Base-by-base conservation (phyloP, 92 coral and sea anemone species). In the Zoanthus solanderi region DNA sequence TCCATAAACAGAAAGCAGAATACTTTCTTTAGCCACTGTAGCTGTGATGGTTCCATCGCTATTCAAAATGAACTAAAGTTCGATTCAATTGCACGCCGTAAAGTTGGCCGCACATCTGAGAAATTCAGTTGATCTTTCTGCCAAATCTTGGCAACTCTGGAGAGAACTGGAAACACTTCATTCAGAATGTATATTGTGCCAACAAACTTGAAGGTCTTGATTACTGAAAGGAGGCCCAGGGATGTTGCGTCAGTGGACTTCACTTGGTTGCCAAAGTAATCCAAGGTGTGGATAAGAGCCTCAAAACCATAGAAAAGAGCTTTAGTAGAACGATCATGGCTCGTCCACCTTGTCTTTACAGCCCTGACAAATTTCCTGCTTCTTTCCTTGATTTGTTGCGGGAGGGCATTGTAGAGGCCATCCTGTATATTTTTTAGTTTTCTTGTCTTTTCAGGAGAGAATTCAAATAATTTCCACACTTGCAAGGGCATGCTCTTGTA, bases 61-160 rank as follows among this genome's bases (percentile, higher is more conserved):
- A 23, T 23, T 23, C 23, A 23, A 23, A 23, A 23, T 23, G 23
- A 23, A 23, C 23, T 23, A 23, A 23, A 23, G 23, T 23, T 23
- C 23, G 23, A 23, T 23, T 76, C 65, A 50, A 18, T 76, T 9
- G 80, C 80, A 76, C 65, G 44, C 7, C 80, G 44, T 14, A 76
- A 52, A 18, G 80, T 76, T 76, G 80, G 80, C 65, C 65, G 65
- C 15, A 76, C 65, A 28, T 76, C 80, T 50, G 80, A 50, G 30
- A 76, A 76, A 50, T 75, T 75, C 58, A 75, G 37, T 47, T 75
- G 60, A 75, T 75, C 78, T 75, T 16, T 75, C 78, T 75, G 61
- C 78, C 32, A 45, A 16, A 44, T 29, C 42, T 37, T 37, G 42
- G 42, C 2, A 37, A 37, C 42, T 37, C 4, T 37, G 42, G 77